Evolutionary conservation across 2,888 invertebrate genomes (phyloP), one percentile per base, ranked within the genome.

Genomic region (Listrodromus nycthemerus): DNA sequence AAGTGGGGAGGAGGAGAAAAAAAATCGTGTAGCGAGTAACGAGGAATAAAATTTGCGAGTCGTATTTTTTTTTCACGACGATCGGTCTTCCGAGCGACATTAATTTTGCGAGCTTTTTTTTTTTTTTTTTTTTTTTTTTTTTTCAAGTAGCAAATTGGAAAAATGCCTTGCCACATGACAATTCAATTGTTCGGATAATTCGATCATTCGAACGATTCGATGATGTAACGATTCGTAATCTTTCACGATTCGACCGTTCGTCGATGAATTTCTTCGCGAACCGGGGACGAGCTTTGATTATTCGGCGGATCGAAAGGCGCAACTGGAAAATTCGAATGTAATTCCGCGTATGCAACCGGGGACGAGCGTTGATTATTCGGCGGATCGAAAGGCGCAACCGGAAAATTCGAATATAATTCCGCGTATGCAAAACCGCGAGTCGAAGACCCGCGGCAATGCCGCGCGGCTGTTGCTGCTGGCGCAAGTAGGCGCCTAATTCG

Each of bases 401-500:
- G 61, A 65, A 81, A 81, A 77, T 70, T 13, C 61, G 5, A 24
- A 61, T 61, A 45, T 45, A 45, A 45, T 45, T 7, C 21, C 66
- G 58, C 76, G 67, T 84, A 86, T 85, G 87, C 85, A 86, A 86
- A 86, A 76, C 48, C 24, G 45, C 58, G 52, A 67, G 30, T 50
- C 48, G 73, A 55, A 67, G 33, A 10, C 66, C 33, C 24, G 71
- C 65, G 45, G 78, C 33, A 78, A 74, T 77, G 58, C 63, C 58
- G 55, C 50, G 75, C 48, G 33, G 77, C 69, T 41, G 69, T 55
- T 81, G 82, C 70, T 78, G 78, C 61, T 21, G 70, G 50, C 37
- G 78, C 84, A 87, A 86, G 87, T 85, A 87, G 80, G 86, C 86
- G 86, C 81, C 89, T 88, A 89, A 88, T 89, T 89, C 85, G 88